These are phyloP conservation scores for Calameuta idolon DNA, from an alignment of 2,888 invertebrate species.

Conservation along the genomic window DNA sequence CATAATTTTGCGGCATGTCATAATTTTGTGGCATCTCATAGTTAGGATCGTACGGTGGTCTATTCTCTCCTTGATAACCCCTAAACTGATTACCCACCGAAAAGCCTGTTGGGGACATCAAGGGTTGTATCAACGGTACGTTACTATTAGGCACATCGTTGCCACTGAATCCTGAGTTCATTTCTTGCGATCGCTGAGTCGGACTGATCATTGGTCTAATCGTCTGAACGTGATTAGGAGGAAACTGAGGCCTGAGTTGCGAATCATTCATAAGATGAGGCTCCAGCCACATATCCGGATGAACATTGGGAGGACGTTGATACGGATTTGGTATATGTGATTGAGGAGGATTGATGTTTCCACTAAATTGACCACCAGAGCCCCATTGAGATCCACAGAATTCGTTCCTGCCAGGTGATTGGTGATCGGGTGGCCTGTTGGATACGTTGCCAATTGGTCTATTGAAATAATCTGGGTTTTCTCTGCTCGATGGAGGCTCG, in stretches of 20 bases:
- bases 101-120: conserved; percentile 34
- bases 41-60: background rate
- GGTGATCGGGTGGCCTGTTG: conserved; percentile 2
- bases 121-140: conserved; percentile 24
- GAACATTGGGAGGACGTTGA: conserved; percentile 30
- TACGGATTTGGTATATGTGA: conserved; percentile 18
- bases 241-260: conserved; percentile 28
- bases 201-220: conserved; percentile 38
- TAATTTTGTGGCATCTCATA: conserved; percentile 14
- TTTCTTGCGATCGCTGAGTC: conserved; percentile 28
- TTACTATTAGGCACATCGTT: conserved; percentile 7
- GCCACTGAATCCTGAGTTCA: conserved; percentile 16
- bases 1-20: conserved; percentile 5
- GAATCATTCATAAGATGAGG: conserved; percentile 18
- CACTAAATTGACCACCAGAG: background rate
- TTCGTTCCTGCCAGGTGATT: background rate
- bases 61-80: conserved; percentile 16
- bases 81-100: conserved; percentile 23
- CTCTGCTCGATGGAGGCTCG: conserved; percentile 7
- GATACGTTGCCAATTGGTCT: conserved; percentile 1
- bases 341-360: conserved; percentile 12
- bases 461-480: conserved; percentile 16
- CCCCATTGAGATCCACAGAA: background rate
- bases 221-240: conserved; percentile 27
- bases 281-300: conserved; percentile 47